Base-by-base conservation (phyloP, 2,797 vertebrate genomes). In the Choloepus didactylus region DNA sequence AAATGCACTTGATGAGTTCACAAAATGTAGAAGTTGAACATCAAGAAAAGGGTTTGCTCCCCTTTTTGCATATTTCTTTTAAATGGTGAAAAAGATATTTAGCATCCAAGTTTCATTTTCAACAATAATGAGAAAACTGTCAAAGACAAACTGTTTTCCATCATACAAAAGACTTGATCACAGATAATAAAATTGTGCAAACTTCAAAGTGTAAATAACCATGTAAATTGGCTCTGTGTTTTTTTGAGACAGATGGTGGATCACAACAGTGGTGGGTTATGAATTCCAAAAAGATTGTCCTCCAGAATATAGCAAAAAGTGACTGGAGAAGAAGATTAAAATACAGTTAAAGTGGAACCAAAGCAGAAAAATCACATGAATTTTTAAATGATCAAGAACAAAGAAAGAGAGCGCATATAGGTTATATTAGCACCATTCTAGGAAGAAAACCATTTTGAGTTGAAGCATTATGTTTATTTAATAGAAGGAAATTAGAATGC, bases 141-240 rank as follows among this genome's bases (percentile, higher is more conserved):
- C 97, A 98, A 96, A 97, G 93, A 82, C 89, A 97, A 96, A 9
- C n/a, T 94, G 0, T 94, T 91, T 96, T 94, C 93, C 79, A 56
- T 97, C 88, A 94, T 89, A 97, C 89, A 97, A 96, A 92, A 73
- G 96, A 93, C 97, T 96, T 98, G 93, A 97, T 96, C 86, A 96
- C 54, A 95, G 44, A 94, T 97, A 98, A 97, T 94, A 38, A 89
- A 98, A 97, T 82, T 94, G 77, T 69, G 72, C 80, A 97, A 97
- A 95, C 79, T 97, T 98, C 91, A 94, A 97, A 94, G 96, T 60
- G 89, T 97, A 98, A 97, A 97, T 97, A 98, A 97, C 96, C 93
- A 91, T 95, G 93, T 97, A 96, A 98, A 98, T 84, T 82, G 92
- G 87, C 95, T 96, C 87, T 97, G 88, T 91, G 91, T 35, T 95